Evolutionary conservation across 37 sponge, comb jelly and placozoan genomes (phyloP).

Genomic region (Oopsacas minuta): DNA sequence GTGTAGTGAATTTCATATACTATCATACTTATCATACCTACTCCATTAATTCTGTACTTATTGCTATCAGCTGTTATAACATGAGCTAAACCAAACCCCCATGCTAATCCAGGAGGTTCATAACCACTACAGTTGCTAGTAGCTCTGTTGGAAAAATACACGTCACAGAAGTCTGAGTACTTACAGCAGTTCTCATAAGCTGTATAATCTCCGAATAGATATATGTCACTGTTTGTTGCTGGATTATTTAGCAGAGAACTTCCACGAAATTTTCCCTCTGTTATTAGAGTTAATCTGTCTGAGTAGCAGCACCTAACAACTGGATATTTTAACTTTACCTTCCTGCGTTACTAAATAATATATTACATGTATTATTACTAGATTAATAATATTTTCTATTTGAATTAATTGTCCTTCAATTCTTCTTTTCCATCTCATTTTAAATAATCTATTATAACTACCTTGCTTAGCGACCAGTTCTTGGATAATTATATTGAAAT

Average conservation of each 20-base stretch:
- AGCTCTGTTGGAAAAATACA: conserved; percentile 26
- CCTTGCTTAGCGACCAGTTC: no score
- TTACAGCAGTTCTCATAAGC: conserved; percentile 32
- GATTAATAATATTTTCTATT: no score
- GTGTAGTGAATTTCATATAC: background rate
- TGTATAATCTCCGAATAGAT: background rate
- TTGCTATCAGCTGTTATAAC: conserved; percentile 44
- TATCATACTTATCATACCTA: conserved; percentile 45
- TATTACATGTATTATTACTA: no score
- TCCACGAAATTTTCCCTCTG: background rate
- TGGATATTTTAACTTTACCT: background rate
- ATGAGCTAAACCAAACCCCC: conserved; percentile 55
- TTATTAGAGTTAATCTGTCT: background rate
- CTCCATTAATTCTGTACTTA: conserved; percentile 53
- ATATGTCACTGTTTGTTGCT: background rate
- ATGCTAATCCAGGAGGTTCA: conserved; percentile 23
- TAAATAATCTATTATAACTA: no score
- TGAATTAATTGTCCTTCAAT: no score
- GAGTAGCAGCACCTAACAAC: conserved; percentile 12
- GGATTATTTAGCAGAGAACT: background rate
- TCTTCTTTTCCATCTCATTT: no score
- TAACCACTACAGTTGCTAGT: conserved; percentile 24
- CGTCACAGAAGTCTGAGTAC: conserved; percentile 21
- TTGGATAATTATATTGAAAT: no score
- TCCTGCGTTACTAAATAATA: background rate